These are phyloP conservation scores for Drosophila prolongata DNA, from an alignment of 2,888 invertebrate species.

Conservation along the genomic window DNA sequence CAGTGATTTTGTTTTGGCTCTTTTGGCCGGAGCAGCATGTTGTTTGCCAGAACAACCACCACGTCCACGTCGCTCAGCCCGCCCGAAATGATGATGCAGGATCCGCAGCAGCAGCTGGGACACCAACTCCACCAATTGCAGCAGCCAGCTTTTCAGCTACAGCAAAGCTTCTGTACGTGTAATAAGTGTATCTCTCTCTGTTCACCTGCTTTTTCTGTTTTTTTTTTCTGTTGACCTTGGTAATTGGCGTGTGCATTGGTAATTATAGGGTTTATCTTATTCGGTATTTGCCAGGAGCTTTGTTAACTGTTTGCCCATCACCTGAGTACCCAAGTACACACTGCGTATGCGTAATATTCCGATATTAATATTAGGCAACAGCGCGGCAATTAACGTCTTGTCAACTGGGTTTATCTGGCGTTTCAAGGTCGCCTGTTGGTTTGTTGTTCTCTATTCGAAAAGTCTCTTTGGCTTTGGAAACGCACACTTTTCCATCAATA, in stretches of 20 bases:
- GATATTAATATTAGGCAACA: constrained; percentile 37
- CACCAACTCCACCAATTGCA: constrained; percentile 12
- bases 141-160: constrained; percentile 57
- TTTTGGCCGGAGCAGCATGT: constrained; percentile 61
- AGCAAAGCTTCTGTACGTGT: constrained; percentile 67
- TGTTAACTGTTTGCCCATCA: constrained; percentile 33
- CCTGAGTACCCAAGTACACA: constrained; percentile 25
- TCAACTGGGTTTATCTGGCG: constrained; percentile 40
- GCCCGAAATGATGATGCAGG: constrained; percentile 31
- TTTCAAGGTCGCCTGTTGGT: constrained; percentile 36
- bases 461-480: constrained; percentile 5
- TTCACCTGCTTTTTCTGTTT: neutral
- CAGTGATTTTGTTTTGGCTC: constrained; percentile 49
- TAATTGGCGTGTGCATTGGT: constrained; percentile 34
- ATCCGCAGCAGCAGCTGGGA: constrained; percentile 38
- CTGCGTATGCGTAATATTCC: constrained; percentile 66
- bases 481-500: constrained; percentile 26
- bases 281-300: constrained; percentile 29
- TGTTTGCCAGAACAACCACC: constrained; percentile 67
- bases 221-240: constrained; percentile 29
- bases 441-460: constrained; percentile 10
- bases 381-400: constrained; percentile 42
- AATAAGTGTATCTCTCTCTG: constrained; percentile 35
- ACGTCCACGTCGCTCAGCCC: constrained; percentile 16
- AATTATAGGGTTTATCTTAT: constrained; percentile 54